Evolutionary conservation across 2,888 invertebrate species (phyloP).

Genomic region (Elaeidobius kamerunicus): DNA sequence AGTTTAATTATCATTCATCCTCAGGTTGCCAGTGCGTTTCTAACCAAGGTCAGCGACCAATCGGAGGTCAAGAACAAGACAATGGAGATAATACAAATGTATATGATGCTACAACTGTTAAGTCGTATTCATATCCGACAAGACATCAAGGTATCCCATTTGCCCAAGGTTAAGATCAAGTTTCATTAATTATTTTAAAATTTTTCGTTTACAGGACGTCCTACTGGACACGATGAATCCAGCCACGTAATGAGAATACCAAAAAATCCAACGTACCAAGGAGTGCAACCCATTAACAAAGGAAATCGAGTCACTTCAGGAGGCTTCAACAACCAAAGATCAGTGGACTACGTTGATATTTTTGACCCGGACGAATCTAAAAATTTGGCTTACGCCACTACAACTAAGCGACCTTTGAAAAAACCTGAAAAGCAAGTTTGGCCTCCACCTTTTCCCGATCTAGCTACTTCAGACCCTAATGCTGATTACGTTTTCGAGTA

Average conservation of each 20-base stretch:
- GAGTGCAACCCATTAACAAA: constrained; percentile 20
- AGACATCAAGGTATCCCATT: not conserved
- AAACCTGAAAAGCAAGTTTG: constrained; percentile 31
- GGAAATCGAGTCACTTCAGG: constrained; percentile 13
- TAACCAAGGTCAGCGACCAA: not conserved
- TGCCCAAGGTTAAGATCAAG: not conserved
- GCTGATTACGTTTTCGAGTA: constrained; percentile 46
- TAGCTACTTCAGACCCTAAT: constrained; percentile 39
- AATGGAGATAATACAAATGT: not conserved
- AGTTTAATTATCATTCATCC: no score
- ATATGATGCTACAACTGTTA: not conserved
- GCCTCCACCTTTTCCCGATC: constrained; percentile 40
- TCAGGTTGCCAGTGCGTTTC: constrained; percentile 1
- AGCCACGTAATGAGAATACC: constrained; percentile 20
- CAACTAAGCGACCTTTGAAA: constrained; percentile 30
- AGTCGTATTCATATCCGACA: not conserved
- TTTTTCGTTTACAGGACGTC: not conserved
- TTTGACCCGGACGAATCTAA: constrained; percentile 31
- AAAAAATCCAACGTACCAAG: not conserved
- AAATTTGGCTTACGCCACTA: constrained; percentile 24
- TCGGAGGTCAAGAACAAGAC: not conserved
- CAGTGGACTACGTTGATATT: constrained; percentile 34
- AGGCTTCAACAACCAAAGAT: constrained; percentile 24
- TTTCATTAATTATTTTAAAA: not conserved
- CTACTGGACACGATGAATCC: not conserved